Evolutionary conservation across 2,113 vertebrate genomes (phyloP), one percentile per base, ranked within the genome.

Genomic region (Atlantisia rogersi): DNA sequence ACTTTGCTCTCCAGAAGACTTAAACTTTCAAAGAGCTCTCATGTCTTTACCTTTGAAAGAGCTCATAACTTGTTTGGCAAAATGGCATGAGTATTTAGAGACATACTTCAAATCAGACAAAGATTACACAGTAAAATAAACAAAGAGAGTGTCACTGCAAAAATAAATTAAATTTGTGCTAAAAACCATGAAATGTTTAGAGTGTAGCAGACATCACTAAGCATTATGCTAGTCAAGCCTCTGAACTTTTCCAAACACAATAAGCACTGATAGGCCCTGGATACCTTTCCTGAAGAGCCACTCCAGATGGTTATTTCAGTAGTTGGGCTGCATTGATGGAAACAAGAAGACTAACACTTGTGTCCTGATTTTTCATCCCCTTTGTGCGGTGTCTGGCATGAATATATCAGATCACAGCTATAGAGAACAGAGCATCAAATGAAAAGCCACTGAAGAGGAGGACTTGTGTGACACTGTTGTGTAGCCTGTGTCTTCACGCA

Each of bases 21-120:
- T 96, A 95, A 97, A 93, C 95, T 96, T 95, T 95, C 91, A 62
- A 89, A 91, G 80, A 90, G 84, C 81, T 90, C 94, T 94, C 89
- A 88, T 64, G 55, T 76, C 87, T 94, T 69, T 97, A 56, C 70
- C 77, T 95, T 92, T 96, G 90, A 95, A 96, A 89, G 91, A 87
- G 68, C 92, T 94, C 88, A 91, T 67, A 92, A 92, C 87, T 86
- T 97, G 85, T 91, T 97, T 96, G 81, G 83, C 92, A 74, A 94
- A 97, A 96, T 9, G 15, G 83, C 58, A 79, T 25, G n/a, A 93
- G 92, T 91, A 90, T 96, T 95, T 97, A 94, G 91, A 94, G 93
- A 58, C 78, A 39, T 48, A 88, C 92, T 96, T 93, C 94, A 97
- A 97, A 96, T 93, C 86, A 92, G 73, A 91, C 87, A 96, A 96